Base-by-base conservation (phyloP, 2,113 vertebrate species). In the Heptranchias perlo region DNA sequence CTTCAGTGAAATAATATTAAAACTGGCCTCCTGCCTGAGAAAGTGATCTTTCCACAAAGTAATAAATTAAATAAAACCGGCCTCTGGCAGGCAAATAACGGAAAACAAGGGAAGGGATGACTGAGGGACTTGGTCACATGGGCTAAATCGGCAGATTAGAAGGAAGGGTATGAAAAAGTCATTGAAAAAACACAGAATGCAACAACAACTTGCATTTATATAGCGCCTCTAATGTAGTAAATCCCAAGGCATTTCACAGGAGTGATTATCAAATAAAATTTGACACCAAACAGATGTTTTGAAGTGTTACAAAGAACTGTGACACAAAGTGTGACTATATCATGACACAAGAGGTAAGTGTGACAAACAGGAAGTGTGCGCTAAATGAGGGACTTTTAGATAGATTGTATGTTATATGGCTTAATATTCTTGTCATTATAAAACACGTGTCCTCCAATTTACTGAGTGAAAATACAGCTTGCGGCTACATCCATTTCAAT, bases 1-100 rank as follows among this genome's bases (percentile, higher is more conserved):
- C n/a, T 39, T 82, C n/a, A 82, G n/a, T 39, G 76, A 39, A 82
- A 82, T 82, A 82, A 82, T 82, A 39, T 14, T 18, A 82, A n/a
- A 82, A 82, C 14, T 82, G 76, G 76, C 76, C 44, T n/a, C 13
- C n/a, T 82, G 76, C 76, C 76, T 82, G 39, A 11, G 76, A 82
- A 82, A 82, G 76, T n/a, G 39, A 39, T 39, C 76, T 39, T 18
- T 39, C 76, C n/a, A 82, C 76, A 44, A 13, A 82, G 76, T 82
- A 44, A 82, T 82, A n/a, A 82, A 82, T 82, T 82, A 82, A 82
- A 44, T 82, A 82, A 82, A 82, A 82, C 44, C 14, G n/a, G 76
- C 44, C n/a, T 82, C 76, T 82, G 76, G n/a, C 76, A 39, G 76
- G 14, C 76, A n/a, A 82, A n/a, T 44, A 82, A 82, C 76, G n/a